Evolutionary conservation across 2,113 vertebrate genomes (phyloP), one percentile per base, ranked within the genome.

Genomic region (Gobio gobio): DNA sequence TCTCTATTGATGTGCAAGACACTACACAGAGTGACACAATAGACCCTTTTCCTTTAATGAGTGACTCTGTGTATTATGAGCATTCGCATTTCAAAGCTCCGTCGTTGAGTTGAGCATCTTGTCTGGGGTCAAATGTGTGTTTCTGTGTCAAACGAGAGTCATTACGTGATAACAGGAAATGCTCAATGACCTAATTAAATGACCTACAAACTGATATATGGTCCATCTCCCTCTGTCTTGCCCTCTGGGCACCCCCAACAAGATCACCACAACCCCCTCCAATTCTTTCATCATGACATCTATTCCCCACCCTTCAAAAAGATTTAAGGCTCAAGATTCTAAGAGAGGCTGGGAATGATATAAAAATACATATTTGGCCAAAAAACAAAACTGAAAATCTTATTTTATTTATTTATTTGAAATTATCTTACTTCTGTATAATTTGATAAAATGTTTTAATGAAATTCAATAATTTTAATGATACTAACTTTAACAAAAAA

Each of bases 131-230:
- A 63, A 49, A 49, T 75, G 72, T 63, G 82, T 76, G 13, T 74
- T 58, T 61, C 13, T 63, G 33, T 75, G 70, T 61, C 58, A n/a
- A 75, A 63, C 5, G 29, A 64, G 14, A 7, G 40, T 14, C 40
- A 85, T 76, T 79, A 73, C 22, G 51, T 72, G n/a, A 47, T 45
- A 29, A 59, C 22, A 59, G 76, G 33, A 85, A 85, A 85, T 72
- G 84, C 84, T 70, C 36, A 49, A 66, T 82, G 78, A 72, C 61
- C 78, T 26, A 9, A 85, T 78, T 85, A 85, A 61, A 82, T 78
- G 54, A 83, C 79, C 83, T 70, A 85, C 40, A 82, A 82, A 70
- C 33, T 8, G 40, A 24, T 58, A 72, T 8, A 66, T 14, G 54
- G 76, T 43, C 66, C 47, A 68, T 3, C 78, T 22, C 70, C 66